Evolutionary conservation across 2,113 vertebrate species (phyloP), one percentile per base, ranked within the genome.

Genomic region (Percopsis transmontana): DNA sequence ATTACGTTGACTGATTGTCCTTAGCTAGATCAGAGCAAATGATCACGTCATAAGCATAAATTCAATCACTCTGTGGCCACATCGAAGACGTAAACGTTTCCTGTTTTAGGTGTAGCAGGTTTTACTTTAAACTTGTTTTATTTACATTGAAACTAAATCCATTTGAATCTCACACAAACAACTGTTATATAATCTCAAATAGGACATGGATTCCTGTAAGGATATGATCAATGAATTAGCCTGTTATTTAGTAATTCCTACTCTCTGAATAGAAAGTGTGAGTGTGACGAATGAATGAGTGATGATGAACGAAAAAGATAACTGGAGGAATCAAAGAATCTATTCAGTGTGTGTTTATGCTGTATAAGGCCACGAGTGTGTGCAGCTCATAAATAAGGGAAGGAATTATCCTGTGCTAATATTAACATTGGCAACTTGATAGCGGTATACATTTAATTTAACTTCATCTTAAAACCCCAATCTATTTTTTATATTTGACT

Each of bases 1-100:
- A 84, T 84, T 87, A 83, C 71, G 62, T 72, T 81, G 76, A 89
- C 76, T 87, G 79, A 84, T 87, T 84, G 79, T 80, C 73, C 80
- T 76, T 76, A 50, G 66, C 39, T 57, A 68, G 78, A 79, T 85
- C 59, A 59, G 76, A 62, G 72, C 74, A 69, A 73, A 75, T 85
- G 83, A 48, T 41, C 48, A 39, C 45, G 19, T 64, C 40, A 80
- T 72, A 81, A 84, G 79, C 72, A 79, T 62, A 80, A 84, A 81
- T 62, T 53, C 55, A 81, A 82, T 82, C 83, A 82, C 68, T 67
- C 41, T 42, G 68, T 33, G 62, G 73, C 67, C 71, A 57, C 0
- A 16, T 24, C 40, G 54, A 58, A 50, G 51, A 11, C 2, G 56
- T 40, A 74, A 58, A 62, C 68, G 13, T 44, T 0, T 20, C 57